Conservation (phyloP, 2,113 vertebrate species). For the Atractosteus spatula region DNA sequence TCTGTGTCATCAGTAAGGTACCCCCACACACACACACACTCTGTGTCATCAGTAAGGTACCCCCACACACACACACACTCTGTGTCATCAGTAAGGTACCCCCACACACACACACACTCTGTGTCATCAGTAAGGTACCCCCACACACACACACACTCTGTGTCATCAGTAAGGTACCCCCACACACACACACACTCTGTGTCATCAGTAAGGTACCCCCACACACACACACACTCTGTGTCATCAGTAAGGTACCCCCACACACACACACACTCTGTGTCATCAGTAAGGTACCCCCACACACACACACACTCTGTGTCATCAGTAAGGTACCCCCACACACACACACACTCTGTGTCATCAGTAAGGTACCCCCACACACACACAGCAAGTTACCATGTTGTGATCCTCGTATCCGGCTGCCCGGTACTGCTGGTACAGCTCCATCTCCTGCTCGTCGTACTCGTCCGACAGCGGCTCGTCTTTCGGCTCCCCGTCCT, state of each 20-base stretch:
- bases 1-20: not conserved
- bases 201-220: too few relatives aligned
- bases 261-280: not conserved
- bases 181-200: too few relatives aligned
- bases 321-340: too few relatives aligned
- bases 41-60: too few relatives aligned
- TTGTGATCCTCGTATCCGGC: slow-evolving; percentile 70
- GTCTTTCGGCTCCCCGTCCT: slow-evolving; percentile 71
- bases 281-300: not conserved
- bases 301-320: not conserved
- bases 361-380: too few relatives aligned
- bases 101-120: not conserved
- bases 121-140: not conserved
- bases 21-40: too few relatives aligned
- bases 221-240: not conserved
- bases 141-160: not conserved
- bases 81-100: too few relatives aligned
- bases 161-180: too few relatives aligned
- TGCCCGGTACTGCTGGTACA: slow-evolving; percentile 79
- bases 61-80: too few relatives aligned
- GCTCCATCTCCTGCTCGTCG: slow-evolving; percentile 76
- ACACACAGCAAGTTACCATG: slow-evolving; percentile 55
- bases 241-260: too few relatives aligned
- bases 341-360: not conserved
- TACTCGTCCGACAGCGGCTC: slow-evolving; percentile 80